Conservation (phyloP, 2,797 vertebrate genomes). For the Cyclopterus lumpus region DNA sequence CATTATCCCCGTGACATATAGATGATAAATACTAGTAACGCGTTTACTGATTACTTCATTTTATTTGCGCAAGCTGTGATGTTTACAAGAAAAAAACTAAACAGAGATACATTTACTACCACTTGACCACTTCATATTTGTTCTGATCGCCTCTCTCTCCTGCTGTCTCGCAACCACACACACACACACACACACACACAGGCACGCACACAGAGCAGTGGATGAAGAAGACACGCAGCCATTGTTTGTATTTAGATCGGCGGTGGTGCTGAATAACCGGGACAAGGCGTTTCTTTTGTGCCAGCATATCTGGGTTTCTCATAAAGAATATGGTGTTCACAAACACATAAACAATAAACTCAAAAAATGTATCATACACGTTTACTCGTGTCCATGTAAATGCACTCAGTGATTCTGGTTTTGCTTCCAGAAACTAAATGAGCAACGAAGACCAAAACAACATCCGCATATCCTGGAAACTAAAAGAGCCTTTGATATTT, state of each 20-base stretch:
- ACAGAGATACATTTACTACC: neutral
- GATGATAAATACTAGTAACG: neutral
- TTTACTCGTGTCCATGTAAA: neutral
- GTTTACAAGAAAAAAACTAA: neutral
- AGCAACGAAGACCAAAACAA: slow-evolving; percentile 39
- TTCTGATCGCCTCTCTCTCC: neutral
- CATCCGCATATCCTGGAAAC: slow-evolving; percentile 28
- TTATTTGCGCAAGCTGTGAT: neutral
- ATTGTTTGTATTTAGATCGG: neutral
- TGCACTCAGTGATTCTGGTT: slow-evolving; percentile 12
- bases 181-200: neutral
- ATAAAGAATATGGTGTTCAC: neutral
- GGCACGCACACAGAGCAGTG: neutral
- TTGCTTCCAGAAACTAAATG: slow-evolving; percentile 35
- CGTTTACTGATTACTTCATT: neutral
- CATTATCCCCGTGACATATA: neutral
- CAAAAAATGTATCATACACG: neutral
- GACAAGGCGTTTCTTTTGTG: neutral
- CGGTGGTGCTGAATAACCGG: neutral
- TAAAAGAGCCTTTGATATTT: slow-evolving; percentile 31
- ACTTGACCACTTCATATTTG: neutral
- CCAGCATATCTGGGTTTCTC: neutral
- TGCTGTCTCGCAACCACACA: neutral
- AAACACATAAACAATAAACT: neutral
- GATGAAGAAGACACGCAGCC: neutral